These are phyloP conservation scores for Microtus ochrogaster DNA, from an alignment of 2,113 vertebrate genomes.

Conservation along the genomic window DNA sequence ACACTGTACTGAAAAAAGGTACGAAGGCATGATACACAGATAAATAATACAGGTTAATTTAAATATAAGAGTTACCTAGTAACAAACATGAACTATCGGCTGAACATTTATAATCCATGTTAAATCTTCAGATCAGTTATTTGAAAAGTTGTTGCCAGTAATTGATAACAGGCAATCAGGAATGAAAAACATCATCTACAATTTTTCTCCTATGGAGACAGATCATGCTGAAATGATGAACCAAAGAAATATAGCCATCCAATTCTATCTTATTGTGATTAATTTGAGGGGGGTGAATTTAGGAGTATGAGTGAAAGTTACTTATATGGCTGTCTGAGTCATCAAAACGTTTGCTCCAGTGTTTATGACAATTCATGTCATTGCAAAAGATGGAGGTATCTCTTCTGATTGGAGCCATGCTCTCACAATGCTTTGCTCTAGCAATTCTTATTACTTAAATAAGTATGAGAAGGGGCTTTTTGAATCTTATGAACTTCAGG, in stretches of 20 bases:
- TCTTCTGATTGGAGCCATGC: neutral
- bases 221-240: neutral
- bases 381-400: neutral
- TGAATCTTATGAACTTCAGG: neutral
- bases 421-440: neutral
- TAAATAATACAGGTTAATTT: too few species aligned
- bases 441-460: neutral
- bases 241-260: neutral
- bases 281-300: neutral
- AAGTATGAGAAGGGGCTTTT: neutral
- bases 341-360: neutral
- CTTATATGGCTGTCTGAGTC: neutral
- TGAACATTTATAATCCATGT: too few species aligned
- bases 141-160: too few species aligned
- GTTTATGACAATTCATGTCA: neutral
- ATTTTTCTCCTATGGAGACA: neutral
- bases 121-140: too few species aligned
- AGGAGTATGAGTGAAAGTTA: neutral
- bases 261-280: neutral
- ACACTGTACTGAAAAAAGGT: too few species aligned
- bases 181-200: too few species aligned
- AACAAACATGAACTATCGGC: too few species aligned
- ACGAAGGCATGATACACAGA: too few species aligned
- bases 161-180: too few species aligned
- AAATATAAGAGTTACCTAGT: too few species aligned